Conservation (phyloP, 2,113 vertebrate species). For the Phaethon lepturus region DNA sequence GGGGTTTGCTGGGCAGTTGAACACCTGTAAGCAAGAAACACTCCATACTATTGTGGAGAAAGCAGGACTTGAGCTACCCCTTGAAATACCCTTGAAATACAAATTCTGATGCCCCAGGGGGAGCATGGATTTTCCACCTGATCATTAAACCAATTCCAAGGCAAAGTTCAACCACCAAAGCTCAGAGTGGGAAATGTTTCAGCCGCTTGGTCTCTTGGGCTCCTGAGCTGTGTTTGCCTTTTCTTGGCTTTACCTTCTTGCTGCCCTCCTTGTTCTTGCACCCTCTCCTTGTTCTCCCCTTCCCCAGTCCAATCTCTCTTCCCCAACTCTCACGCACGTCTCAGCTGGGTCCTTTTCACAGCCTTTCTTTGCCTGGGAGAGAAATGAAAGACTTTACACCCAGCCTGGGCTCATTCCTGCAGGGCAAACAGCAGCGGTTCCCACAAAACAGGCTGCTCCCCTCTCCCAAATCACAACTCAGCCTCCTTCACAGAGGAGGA, state of each 20-base stretch:
- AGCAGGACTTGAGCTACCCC: background rate
- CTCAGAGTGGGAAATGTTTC: background rate
- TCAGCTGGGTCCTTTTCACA: background rate
- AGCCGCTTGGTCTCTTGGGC: background rate
- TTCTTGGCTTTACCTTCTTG: background rate
- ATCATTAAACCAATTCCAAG: background rate
- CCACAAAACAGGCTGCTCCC: background rate
- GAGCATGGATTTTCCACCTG: background rate
- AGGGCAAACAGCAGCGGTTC: background rate
- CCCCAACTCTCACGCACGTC: background rate
- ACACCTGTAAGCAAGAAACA: background rate
- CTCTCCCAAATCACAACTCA: background rate
- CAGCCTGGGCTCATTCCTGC: background rate
- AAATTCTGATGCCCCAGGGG: background rate
- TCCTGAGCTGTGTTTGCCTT: background rate
- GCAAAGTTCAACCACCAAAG: background rate
- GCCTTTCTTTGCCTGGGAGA: background rate
- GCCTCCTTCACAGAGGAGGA: background rate
- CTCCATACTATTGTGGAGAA: background rate
- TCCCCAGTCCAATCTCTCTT: background rate
- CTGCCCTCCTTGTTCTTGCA: background rate
- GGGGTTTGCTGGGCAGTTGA: background rate
- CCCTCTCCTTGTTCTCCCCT: background rate
- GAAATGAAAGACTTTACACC: background rate
- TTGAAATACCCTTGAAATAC: background rate